A percentile compares a stretch with the other conserved stretches of the same genome.
These are phyloP conservation scores for Caenorhabditis wallacei DNA, from an alignment of 2,888 invertebrate genomes.

Conservation along the genomic window DNA sequence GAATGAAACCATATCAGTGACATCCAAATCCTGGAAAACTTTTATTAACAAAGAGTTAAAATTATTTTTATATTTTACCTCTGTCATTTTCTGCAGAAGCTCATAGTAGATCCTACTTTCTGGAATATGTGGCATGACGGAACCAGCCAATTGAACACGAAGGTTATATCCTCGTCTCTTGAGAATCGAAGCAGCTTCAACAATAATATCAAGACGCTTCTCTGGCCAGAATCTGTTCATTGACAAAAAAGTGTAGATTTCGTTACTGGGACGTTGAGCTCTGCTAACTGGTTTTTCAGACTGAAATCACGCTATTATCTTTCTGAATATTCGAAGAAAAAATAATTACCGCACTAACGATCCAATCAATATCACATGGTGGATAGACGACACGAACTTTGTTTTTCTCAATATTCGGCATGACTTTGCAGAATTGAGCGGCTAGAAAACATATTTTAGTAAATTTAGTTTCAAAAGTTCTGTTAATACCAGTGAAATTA, in stretches of 20 bases:
- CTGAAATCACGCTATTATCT: slow-evolving; percentile 40
- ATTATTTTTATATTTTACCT: slow-evolving; percentile 42
- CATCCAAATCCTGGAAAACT: slow-evolving; percentile 75
- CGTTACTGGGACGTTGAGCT: slow-evolving; percentile 72
- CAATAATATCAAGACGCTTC: slow-evolving; percentile 82
- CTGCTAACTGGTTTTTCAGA: slow-evolving; percentile 72
- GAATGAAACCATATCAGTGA: slow-evolving; percentile 84
- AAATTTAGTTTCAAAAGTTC: slow-evolving; percentile 21
- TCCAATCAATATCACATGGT: slow-evolving; percentile 82
- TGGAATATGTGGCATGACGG: slow-evolving; percentile 84
- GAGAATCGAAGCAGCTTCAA: slow-evolving; percentile 82
- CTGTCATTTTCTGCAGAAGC: slow-evolving; percentile 83
- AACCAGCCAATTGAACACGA: slow-evolving; percentile 83
- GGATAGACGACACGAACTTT: slow-evolving; percentile 82
- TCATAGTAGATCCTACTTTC: slow-evolving; percentile 84
- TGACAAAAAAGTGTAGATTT: slow-evolving; percentile 79
- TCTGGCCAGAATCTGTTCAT: slow-evolving; percentile 83
- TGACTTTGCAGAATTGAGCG: slow-evolving; percentile 76
- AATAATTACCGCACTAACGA: slow-evolving; percentile 66
- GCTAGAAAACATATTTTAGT: too few relatives aligned
- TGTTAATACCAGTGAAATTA: slow-evolving; percentile 84
- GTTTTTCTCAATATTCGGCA: slow-evolving; percentile 78
- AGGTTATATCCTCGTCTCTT: slow-evolving; percentile 75
- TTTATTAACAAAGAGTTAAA: neutral
- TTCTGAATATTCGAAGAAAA: neutral